Evolutionary conservation across 2,113 vertebrate genomes (phyloP).

Genomic region (Prunella fulvescens): DNA sequence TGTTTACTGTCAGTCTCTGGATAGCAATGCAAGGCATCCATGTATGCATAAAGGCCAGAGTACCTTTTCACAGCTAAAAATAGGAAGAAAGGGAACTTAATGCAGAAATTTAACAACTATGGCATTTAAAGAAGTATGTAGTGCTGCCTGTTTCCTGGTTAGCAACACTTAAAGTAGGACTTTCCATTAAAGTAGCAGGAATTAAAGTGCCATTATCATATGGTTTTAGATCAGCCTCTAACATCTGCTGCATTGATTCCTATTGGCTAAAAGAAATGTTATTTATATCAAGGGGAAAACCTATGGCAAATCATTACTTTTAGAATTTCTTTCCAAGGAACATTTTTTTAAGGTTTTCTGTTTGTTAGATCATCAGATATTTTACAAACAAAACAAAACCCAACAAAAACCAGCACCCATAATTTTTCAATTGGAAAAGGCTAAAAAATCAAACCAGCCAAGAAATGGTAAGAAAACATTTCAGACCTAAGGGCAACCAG

Average conservation of each 20-base stretch:
- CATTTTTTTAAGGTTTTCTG: background rate
- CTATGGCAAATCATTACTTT: background rate
- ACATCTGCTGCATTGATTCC: background rate
- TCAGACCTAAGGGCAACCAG: background rate
- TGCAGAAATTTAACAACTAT: background rate
- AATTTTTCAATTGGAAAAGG: background rate
- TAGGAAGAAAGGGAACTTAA: background rate
- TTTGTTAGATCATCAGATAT: background rate
- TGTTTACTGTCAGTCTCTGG: background rate
- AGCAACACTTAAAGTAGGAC: background rate
- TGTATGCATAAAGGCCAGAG: background rate
- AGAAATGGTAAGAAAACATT: constrained; percentile 6
- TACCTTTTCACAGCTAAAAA: background rate
- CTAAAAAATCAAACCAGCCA: background rate
- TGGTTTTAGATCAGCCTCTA: background rate
- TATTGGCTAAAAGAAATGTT: background rate
- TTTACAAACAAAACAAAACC: background rate
- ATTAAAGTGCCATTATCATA: background rate
- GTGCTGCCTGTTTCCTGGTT: background rate
- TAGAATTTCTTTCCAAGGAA: background rate
- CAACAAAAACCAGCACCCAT: background rate
- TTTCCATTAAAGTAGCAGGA: background rate
- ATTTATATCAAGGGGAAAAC: background rate
- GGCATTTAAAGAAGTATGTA: background rate
- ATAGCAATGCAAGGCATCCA: fast-evolving